Base-by-base conservation (phyloP, 2,888 invertebrate species). In the Plagodis pulveraria region DNA sequence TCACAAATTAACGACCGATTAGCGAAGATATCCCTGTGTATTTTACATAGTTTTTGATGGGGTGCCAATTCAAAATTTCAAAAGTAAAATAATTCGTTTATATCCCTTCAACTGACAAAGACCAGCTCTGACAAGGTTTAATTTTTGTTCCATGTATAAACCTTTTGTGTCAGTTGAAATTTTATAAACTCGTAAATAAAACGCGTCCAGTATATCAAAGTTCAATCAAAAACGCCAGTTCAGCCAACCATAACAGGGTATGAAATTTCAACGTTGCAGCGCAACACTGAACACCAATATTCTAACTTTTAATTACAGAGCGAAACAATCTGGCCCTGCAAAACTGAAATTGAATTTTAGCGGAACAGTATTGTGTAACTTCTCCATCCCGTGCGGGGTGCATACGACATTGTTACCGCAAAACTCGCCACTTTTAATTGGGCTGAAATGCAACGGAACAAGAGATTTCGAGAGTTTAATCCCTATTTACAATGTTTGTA, bases 301-400 rank as follows among this genome's bases (percentile, higher is more conserved):
- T 50, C 57, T 54, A 62, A 62, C 57, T 63, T 59, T 57, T 63
- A 63, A 63, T 63, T 57, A 60, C 59, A 44, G 58, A 53, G 58
- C 34, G 54, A 58, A 69, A 62, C 65, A 65, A 62, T 64, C 62
- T 62, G 61, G 48, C 46, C 49, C 33, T 63, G 64, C 63, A 59
- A 64, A 69, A 69, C 67, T 65, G 59, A 58, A 69, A 65, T 69
- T 64, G 62, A 65, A 66, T 65, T 63, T 46, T 51, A 58, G 50
- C 55, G 44, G 44, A 58, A 63, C 63, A 53, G 57, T 58, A 65
- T 58, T 42, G 61, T 51, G 60, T 49, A 50, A 67, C 62, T 58
- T 58, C 40, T 47, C 51, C 34, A 58, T 53, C 50, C 54, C 59
- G 12, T 54, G 50, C 12, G 47, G 48, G 36, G 56, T 65, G 65